Conservation (phyloP, 2,113 vertebrate genomes). For the Aythya baeri region DNA sequence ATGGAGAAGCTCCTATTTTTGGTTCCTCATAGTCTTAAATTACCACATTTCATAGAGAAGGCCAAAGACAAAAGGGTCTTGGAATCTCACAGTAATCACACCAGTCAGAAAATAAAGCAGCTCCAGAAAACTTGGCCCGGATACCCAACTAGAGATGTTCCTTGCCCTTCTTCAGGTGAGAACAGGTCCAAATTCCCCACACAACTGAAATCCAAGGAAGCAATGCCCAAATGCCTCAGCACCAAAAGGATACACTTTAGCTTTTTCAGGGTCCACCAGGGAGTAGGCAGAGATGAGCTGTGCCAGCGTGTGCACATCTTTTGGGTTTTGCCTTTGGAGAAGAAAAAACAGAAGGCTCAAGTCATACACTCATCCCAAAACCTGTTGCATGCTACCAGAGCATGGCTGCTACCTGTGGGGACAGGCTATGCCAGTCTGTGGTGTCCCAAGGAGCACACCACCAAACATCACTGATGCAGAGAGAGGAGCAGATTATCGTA, state of each 20-base stretch:
- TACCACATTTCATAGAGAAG: background rate
- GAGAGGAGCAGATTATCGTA: background rate
- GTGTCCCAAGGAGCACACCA: background rate
- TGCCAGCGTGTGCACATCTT: conserved; percentile 93
- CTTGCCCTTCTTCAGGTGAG: background rate
- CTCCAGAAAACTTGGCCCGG: background rate
- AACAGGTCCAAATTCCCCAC: background rate
- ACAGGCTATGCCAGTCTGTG: background rate
- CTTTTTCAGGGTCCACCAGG: conserved; percentile 94
- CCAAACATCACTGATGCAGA: background rate
- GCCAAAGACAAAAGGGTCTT: background rate
- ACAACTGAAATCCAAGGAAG: background rate
- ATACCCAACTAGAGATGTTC: background rate
- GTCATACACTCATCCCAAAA: background rate
- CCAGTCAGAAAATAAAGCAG: background rate
- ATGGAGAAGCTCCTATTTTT: background rate
- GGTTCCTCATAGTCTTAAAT: background rate
- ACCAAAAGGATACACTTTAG: conserved; percentile 93
- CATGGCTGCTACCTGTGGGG: background rate
- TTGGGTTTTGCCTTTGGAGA: conserved; percentile 88
- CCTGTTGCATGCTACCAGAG: background rate
- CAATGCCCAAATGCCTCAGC: background rate
- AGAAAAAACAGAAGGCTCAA: background rate
- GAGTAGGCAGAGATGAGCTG: conserved; percentile 99
- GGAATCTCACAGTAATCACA: background rate